Evolutionary conservation across 2,888 invertebrate species (phyloP).

Genomic region (Drosophila lutescens): DNA sequence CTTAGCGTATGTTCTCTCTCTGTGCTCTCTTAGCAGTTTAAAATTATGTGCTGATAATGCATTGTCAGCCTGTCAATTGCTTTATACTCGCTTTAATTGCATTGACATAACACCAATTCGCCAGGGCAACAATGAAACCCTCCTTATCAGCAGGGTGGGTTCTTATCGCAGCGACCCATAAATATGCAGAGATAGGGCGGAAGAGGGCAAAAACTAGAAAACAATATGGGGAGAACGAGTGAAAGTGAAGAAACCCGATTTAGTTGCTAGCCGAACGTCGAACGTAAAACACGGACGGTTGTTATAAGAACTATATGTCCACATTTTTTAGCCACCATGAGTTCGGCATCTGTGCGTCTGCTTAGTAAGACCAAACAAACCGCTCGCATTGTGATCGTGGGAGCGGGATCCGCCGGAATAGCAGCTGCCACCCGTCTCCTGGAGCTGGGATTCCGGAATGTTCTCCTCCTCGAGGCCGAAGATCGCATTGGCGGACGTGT

Average conservation of each 20-base stretch:
- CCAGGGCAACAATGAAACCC: background rate
- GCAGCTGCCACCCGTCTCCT: slow-evolving; percentile 83
- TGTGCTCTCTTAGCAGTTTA: background rate
- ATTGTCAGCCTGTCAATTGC: background rate
- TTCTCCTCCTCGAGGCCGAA: slow-evolving; percentile 87
- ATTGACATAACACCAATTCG: slow-evolving; percentile 15
- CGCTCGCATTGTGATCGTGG: slow-evolving; percentile 82
- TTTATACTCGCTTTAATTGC: slow-evolving; percentile 6
- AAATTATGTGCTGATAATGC: slow-evolving; percentile 12
- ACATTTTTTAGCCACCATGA: slow-evolving; percentile 39
- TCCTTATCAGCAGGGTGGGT: slow-evolving; percentile 2
- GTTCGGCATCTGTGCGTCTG: slow-evolving; percentile 47
- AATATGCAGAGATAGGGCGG: background rate
- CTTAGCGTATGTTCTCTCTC: background rate
- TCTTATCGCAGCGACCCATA: slow-evolving; percentile 15
- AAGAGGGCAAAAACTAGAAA: slow-evolving; percentile 3
- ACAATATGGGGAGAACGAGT: slow-evolving; percentile 2
- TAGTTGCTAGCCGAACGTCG: slow-evolving; percentile 52
- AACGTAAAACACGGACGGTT: slow-evolving; percentile 18
- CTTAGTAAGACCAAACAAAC: slow-evolving; percentile 59
- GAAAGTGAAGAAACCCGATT: slow-evolving; percentile 28
- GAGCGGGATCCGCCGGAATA: slow-evolving; percentile 84
- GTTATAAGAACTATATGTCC: background rate
- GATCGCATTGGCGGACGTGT: slow-evolving; percentile 88
- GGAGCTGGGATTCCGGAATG: slow-evolving; percentile 84